Conservation (phyloP, 2,888 invertebrate genomes). For the Parnassius apollo region DNA sequence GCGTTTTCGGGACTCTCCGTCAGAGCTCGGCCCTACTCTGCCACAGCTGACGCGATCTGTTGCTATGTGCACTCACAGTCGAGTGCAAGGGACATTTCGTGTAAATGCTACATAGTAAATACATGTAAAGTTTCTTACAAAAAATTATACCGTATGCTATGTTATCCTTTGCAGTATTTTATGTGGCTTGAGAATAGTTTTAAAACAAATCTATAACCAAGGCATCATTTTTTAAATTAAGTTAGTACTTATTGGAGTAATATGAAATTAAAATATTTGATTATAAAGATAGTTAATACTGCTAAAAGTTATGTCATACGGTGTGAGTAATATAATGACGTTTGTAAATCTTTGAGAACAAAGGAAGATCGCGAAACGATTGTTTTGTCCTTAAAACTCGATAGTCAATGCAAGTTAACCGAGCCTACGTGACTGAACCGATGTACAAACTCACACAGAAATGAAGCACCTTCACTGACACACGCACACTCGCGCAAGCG, state of each 20-base stretch:
- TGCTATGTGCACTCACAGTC: slow-evolving; percentile 66
- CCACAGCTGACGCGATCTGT: slow-evolving; percentile 71
- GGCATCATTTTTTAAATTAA: too few relatives aligned
- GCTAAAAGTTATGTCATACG: too few relatives aligned
- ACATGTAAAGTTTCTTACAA: neutral
- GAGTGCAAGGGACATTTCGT: slow-evolving; percentile 47
- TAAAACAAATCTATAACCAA: too few relatives aligned
- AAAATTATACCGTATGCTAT: neutral
- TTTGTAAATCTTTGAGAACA: slow-evolving; percentile 39
- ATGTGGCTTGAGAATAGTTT: too few relatives aligned
- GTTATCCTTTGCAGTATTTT: too few relatives aligned
- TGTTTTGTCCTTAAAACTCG: slow-evolving; percentile 55
- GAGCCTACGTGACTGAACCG: slow-evolving; percentile 77
- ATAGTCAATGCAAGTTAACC: slow-evolving; percentile 46
- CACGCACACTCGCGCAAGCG: slow-evolving; percentile 55
- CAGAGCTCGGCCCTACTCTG: slow-evolving; percentile 41
- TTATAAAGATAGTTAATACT: too few relatives aligned
- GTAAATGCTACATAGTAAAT: neutral
- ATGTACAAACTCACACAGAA: slow-evolving; percentile 62
- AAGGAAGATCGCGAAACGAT: slow-evolving; percentile 31
- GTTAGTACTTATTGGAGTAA: too few relatives aligned
- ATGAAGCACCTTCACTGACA: slow-evolving; percentile 41
- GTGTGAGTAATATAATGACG: neutral
- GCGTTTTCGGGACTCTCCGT: slow-evolving; percentile 35
- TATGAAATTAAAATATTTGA: too few relatives aligned